Conservation (phyloP, 37 sponge, comb jelly and placozoan species). For the Lycopodina hypogea region DNA sequence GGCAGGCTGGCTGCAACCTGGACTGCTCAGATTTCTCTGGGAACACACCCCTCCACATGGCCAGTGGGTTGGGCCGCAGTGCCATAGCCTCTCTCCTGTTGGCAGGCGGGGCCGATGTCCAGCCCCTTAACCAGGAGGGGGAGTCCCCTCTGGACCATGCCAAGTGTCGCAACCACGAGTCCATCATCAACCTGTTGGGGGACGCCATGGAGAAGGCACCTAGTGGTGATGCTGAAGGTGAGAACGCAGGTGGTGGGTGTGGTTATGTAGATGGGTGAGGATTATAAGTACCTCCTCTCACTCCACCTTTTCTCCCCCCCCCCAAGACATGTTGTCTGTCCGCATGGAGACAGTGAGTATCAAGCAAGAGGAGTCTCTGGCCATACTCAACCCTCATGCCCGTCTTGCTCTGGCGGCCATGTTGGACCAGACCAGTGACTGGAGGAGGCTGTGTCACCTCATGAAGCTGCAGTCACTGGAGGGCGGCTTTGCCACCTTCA, state of each 20-base stretch:
- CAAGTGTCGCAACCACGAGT: slow-evolving; percentile 40
- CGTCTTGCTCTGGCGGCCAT: slow-evolving; percentile 58
- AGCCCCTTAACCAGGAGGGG: slow-evolving; percentile 53
- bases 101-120: slow-evolving; percentile 51
- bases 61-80: slow-evolving; percentile 44
- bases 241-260: background rate
- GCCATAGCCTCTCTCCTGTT: slow-evolving; percentile 25
- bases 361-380: slow-evolving; percentile 46
- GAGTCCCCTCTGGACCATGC: slow-evolving; percentile 66
- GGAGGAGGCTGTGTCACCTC: slow-evolving; percentile 35
- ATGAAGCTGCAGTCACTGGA: slow-evolving; percentile 33
- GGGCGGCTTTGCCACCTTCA: slow-evolving; percentile 40
- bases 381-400: slow-evolving; percentile 36
- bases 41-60: slow-evolving; percentile 68
- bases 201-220: slow-evolving; percentile 24
- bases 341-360: slow-evolving; percentile 52
- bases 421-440: slow-evolving; percentile 40
- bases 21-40: slow-evolving; percentile 65
- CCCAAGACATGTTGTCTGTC: slow-evolving; percentile 32
- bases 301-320: background rate
- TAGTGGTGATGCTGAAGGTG: slow-evolving; percentile 26
- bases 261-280: background rate
- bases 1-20: slow-evolving; percentile 44
- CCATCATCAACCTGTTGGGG: slow-evolving; percentile 39
- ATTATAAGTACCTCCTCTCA: background rate